A percentile compares a stretch with the other conserved stretches of the same genome.
phyloP scores from a whole-genome alignment of 1,140 invertebrate genomes.

The Phymorhynchus buccinoides region DNA sequence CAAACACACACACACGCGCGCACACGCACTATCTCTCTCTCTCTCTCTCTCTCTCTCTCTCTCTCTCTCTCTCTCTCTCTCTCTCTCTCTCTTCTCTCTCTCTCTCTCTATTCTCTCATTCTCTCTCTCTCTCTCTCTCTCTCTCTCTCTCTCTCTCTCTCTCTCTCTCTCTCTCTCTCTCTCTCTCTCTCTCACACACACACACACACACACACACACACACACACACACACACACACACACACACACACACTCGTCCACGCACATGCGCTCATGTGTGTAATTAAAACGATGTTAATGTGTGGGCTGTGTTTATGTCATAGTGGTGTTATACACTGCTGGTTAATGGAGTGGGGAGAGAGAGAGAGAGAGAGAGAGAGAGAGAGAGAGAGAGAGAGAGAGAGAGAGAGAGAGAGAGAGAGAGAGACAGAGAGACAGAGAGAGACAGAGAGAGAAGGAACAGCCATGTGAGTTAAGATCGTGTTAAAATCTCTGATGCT shows the following conservation, averaged over 20 bases:
- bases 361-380: background rate
- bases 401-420: background rate
- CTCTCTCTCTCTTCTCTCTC: background rate
- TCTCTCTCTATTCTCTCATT: too few relatives aligned
- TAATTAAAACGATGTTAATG: background rate
- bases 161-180: background rate
- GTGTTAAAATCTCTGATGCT: too few relatives aligned
- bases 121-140: background rate
- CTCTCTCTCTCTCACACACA: background rate
- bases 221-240: slow-evolving; percentile 16
- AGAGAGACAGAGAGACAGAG: background rate
- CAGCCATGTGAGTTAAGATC: too few relatives aligned
- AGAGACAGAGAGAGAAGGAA: too few relatives aligned
- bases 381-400: background rate
- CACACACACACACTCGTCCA: background rate
- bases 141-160: background rate
- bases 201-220: background rate
- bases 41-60: background rate
- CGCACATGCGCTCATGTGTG: background rate
- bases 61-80: background rate
- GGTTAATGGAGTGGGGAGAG: background rate
- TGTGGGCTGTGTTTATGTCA: background rate
- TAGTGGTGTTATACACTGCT: background rate
- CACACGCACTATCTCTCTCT: too few relatives aligned
- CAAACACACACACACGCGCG: too few relatives aligned